These are phyloP conservation scores for Meganola albula DNA, from an alignment of 2,888 invertebrate genomes.

Conservation along the genomic window DNA sequence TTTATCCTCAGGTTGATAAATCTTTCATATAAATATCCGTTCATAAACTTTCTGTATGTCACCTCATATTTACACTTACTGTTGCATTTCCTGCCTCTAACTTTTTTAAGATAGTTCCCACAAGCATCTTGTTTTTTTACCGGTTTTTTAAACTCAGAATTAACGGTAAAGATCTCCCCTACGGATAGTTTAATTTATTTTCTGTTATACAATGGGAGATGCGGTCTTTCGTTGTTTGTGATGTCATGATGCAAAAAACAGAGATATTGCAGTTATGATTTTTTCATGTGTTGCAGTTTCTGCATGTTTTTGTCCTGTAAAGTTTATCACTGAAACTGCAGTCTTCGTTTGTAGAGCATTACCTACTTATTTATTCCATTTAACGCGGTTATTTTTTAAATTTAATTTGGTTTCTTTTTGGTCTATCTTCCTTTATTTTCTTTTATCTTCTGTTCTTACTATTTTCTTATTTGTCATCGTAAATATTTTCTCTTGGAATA, in stretches of 20 bases:
- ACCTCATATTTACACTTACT: slow-evolving; percentile 67
- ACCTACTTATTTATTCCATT: no score
- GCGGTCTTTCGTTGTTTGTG: slow-evolving; percentile 63
- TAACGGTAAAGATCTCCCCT: slow-evolving; percentile 76
- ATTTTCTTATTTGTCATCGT: no score
- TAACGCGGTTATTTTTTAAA: no score
- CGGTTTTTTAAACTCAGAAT: slow-evolving; percentile 59
- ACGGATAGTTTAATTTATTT: slow-evolving; percentile 74
- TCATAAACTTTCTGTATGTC: slow-evolving; percentile 56
- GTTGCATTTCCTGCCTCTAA: slow-evolving; percentile 59
- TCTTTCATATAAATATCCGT: slow-evolving; percentile 64
- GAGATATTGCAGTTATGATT: slow-evolving; percentile 27
- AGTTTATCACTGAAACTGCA: no score
- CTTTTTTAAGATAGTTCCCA: slow-evolving; percentile 68
- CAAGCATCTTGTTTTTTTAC: slow-evolving; percentile 58
- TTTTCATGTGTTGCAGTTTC: no score
- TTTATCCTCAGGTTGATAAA: slow-evolving; percentile 38
- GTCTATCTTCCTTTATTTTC: no score
- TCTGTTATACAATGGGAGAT: slow-evolving; percentile 59
- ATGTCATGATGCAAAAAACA: slow-evolving; percentile 41
- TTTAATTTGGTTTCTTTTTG: no score
- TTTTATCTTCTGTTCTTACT: no score
- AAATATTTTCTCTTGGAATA: no score
- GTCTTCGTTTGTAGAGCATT: no score
- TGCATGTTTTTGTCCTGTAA: no score